Percentiles rank a stretch among this genome's conserved stretches.
phyloP scores from a whole-genome alignment of 2,113 vertebrate species.

The Pantherophis guttatus region DNA sequence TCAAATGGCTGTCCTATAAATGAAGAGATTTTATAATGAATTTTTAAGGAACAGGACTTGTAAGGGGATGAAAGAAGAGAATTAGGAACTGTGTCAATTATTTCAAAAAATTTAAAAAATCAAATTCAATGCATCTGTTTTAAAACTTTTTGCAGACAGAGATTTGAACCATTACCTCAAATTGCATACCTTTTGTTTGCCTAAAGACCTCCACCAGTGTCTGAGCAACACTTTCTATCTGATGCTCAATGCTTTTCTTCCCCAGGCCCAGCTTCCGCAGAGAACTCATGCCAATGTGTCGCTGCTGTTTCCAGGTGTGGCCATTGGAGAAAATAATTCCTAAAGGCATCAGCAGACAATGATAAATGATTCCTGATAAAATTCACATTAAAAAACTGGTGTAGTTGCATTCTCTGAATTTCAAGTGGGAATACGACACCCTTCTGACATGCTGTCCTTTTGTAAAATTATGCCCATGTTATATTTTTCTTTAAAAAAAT shows the following conservation, averaged over 20 bases:
- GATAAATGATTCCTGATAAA: too few relatives aligned
- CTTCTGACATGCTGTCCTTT: too few relatives aligned
- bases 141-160: too few relatives aligned
- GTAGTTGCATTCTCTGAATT: too few relatives aligned
- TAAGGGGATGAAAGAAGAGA: too few relatives aligned
- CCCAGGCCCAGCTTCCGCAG: not conserved
- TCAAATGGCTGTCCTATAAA: not conserved
- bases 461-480: too few relatives aligned
- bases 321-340: not conserved
- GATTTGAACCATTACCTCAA: too few relatives aligned
- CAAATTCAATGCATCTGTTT: too few relatives aligned
- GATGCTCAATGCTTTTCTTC: not conserved
- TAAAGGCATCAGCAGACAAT: not conserved
- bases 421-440: too few relatives aligned
- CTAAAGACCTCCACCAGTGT: not conserved
- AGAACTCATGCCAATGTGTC: not conserved
- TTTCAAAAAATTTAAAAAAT: not conserved
- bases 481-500: too few relatives aligned
- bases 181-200: not conserved
- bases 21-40: not conserved
- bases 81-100: too few relatives aligned
- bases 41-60: not conserved
- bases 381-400: too few relatives aligned
- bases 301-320: conserved; percentile 2
- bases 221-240: not conserved